Conservation (phyloP, 1,140 invertebrate species). For the Pseudomyrmex concolor region DNA sequence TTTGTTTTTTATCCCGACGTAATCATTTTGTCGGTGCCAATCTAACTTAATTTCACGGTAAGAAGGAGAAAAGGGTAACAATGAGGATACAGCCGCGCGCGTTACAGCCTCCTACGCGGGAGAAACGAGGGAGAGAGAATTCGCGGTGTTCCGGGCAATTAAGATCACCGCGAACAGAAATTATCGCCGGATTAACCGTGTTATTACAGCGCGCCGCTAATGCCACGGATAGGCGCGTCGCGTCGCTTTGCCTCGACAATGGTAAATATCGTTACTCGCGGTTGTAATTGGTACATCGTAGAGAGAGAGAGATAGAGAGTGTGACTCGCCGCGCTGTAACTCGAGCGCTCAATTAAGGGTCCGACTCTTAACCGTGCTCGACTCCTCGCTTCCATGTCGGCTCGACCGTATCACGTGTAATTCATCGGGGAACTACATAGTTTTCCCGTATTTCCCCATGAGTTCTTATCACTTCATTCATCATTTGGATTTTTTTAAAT, state of each 20-base stretch:
- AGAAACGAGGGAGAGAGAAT: constrained; percentile 43
- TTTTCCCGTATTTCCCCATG: neutral
- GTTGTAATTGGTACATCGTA: constrained; percentile 74
- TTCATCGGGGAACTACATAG: constrained; percentile 34
- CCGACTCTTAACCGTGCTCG: constrained; percentile 68
- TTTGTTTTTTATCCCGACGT: constrained; percentile 9
- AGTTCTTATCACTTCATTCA: constrained; percentile 18
- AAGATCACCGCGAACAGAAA: constrained; percentile 78
- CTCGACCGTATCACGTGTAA: constrained; percentile 63
- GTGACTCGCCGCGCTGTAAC: constrained; percentile 64
- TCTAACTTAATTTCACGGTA: constrained; percentile 49
- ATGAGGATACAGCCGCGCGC: constrained; percentile 5
- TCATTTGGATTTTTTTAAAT: constrained; percentile 4
- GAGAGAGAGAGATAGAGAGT: constrained; percentile 33
- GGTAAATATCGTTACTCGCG: constrained; percentile 77
- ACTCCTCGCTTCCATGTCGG: constrained; percentile 65
- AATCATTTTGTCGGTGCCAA: constrained; percentile 32
- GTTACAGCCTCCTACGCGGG: constrained; percentile 19
- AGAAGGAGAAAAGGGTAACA: neutral
- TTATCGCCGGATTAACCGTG: constrained; percentile 77
- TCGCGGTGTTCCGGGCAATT: constrained; percentile 76
- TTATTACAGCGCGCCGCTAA: constrained; percentile 76
- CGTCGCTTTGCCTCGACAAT: constrained; percentile 73
- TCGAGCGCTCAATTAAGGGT: constrained; percentile 77
- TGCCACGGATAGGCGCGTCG: constrained; percentile 44